Base-by-base conservation (phyloP, 2,888 invertebrate species). In the Euphydryas editha region DNA sequence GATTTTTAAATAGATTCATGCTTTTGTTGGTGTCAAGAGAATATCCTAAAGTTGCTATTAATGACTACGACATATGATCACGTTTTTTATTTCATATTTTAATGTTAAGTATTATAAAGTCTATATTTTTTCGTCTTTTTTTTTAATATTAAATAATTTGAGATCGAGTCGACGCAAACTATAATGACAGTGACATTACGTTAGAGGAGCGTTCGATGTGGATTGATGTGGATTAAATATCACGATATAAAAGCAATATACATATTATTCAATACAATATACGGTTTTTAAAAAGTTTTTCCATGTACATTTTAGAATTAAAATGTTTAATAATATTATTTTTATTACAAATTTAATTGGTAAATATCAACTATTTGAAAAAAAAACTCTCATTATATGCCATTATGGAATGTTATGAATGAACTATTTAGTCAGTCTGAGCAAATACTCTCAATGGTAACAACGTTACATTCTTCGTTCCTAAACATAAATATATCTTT, bases 91-190 rank as follows among this genome's bases (percentile, higher is more conserved):
- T 18, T 44, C 30, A 55, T 44, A 42, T 36, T 15, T 21, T 20
- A 17, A 24, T 6, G 60, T 46, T 39, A 20, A 59, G 47, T 46
- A 21, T 44, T 21, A 39, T 46, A 55, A 47, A 11, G 8, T 39
- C 20, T 55, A 15, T 47, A 42, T 59, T 15, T 62, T 56, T 20
- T 59, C 57, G 57, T 49, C 46, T 21, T 62, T 46, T 51, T 57
- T 55, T 51, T 44, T 17, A 4, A 6, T 6, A 24, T 24, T n/a
- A 46, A 60, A 60, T 63, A 59, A 51, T 62, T 66, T 51, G 37
- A 60, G 21, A 57, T 59, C 62, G 56, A 69, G 70, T 67, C 72
- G 62, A 72, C 68, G 68, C 70, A 68, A 68, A 65, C 61, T 61
- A 55, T 37, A 55, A 30, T 70, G 72, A 72, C 72, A 72, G 42